Evolutionary conservation across 2,888 invertebrate species (phyloP).

Genomic region (Heterodera filipjevi): DNA sequence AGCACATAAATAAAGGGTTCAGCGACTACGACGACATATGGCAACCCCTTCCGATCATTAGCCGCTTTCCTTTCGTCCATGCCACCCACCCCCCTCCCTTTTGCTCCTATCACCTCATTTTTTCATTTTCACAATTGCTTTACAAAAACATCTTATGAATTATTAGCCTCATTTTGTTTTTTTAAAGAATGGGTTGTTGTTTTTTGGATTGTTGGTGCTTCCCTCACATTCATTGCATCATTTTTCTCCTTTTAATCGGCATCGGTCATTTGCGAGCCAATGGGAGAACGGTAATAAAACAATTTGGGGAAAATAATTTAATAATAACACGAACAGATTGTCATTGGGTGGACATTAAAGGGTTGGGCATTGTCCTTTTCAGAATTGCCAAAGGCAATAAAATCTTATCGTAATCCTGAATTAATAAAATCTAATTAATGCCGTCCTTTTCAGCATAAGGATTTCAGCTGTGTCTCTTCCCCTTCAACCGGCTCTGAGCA

Average conservation of each 20-base stretch:
- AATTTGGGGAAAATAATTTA: neutral
- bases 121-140: neutral
- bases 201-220: neutral
- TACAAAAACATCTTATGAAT: neutral
- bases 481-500: neutral
- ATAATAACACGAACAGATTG: neutral
- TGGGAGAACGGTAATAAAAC: neutral
- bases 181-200: neutral
- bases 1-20: neutral
- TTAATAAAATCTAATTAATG: neutral
- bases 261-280: neutral
- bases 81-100: neutral
- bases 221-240: neutral
- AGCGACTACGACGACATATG: neutral
- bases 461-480: constrained; percentile 13
- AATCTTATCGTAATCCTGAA: too few species aligned
- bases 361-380: neutral
- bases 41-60: neutral
- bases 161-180: neutral
- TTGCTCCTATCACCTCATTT: neutral
- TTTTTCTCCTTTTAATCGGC: neutral
- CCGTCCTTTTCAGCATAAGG: neutral
- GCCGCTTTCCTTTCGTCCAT: neutral
- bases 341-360: too few species aligned
- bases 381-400: neutral